Percentiles rank a stretch among this genome's conserved stretches.
Conservation (phyloP, 1,140 invertebrate genomes). For the Antheraea pernyi region DNA sequence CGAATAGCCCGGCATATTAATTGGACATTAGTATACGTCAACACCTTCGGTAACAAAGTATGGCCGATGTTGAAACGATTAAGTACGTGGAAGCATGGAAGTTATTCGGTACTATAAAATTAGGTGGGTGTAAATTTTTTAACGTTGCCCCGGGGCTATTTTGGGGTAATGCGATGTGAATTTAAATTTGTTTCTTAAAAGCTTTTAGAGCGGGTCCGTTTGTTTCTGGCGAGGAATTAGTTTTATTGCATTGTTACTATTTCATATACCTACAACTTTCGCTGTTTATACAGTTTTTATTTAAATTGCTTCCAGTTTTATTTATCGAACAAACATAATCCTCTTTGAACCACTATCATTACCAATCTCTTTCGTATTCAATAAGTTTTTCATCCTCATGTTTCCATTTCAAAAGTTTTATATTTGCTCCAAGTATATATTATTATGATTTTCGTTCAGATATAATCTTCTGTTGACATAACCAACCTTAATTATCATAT, state of each 20-base stretch:
- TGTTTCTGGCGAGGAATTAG: conserved; percentile 16
- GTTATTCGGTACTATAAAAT: conserved; percentile 38
- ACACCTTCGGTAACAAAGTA: conserved; percentile 46
- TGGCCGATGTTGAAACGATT: conserved; percentile 31
- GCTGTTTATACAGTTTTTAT: neutral
- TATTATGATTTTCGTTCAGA: too few species aligned
- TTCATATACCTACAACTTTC: conserved; percentile 2
- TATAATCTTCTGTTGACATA: too few species aligned
- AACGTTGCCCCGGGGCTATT: conserved; percentile 28
- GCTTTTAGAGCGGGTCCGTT: conserved; percentile 21
- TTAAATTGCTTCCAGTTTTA: neutral
- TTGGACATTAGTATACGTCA: conserved; percentile 65
- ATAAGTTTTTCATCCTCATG: neutral
- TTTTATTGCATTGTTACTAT: conserved; percentile 2
- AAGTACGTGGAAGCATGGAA: conserved; percentile 37
- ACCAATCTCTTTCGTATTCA: neutral
- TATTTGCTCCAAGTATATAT: too few species aligned
- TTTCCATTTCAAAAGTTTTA: too few species aligned
- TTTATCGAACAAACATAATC: neutral
- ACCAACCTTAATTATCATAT: too few species aligned
- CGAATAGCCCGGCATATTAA: conserved; percentile 69
- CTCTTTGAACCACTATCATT: neutral
- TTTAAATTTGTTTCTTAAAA: conserved; percentile 35
- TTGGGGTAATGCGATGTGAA: conserved; percentile 26
- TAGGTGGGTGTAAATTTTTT: conserved; percentile 40